These are phyloP conservation scores for Thumatha senex DNA, from an alignment of 2,888 invertebrate genomes.

Conservation along the genomic window DNA sequence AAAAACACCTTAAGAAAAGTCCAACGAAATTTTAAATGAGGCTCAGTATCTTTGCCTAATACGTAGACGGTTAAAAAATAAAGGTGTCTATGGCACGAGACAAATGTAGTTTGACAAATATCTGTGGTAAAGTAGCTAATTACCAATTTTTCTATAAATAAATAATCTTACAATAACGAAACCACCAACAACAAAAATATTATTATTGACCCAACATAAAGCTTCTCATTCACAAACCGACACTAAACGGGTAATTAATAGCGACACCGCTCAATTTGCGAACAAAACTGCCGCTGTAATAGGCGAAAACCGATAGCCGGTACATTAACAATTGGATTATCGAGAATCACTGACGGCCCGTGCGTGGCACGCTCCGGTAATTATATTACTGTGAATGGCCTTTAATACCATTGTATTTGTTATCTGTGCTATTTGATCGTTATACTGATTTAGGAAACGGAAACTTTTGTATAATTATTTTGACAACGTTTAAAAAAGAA, in stretches of 20 bases:
- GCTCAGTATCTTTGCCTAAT: too few species aligned
- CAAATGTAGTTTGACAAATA: too few species aligned
- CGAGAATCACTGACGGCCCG: conserved; percentile 59
- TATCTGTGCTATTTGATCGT: conserved; percentile 40
- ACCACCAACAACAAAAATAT: conserved; percentile 32
- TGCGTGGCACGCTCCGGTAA: conserved; percentile 67
- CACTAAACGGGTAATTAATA: conserved; percentile 68
- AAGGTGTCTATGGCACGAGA: too few species aligned
- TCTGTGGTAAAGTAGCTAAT: too few species aligned
- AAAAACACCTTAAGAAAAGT: too few species aligned
- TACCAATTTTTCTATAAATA: too few species aligned
- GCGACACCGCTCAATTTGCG: conserved; percentile 65
- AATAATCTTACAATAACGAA: too few species aligned
- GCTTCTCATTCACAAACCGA: conserved; percentile 46
- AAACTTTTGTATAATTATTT: conserved; percentile 17
- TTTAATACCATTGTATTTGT: conserved; percentile 64
- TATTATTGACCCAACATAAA: conserved; percentile 15
- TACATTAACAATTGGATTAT: conserved; percentile 73
- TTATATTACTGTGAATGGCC: conserved; percentile 62
- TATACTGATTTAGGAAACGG: conserved; percentile 46
- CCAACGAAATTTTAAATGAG: too few species aligned
- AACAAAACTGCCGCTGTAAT: conserved; percentile 64
- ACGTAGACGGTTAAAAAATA: too few species aligned
- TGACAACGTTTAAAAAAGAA: too few species aligned
- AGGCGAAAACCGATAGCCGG: conserved; percentile 45